Evolutionary conservation across 2,113 vertebrate species (phyloP).

Genomic region (Poicephalus meyeri): DNA sequence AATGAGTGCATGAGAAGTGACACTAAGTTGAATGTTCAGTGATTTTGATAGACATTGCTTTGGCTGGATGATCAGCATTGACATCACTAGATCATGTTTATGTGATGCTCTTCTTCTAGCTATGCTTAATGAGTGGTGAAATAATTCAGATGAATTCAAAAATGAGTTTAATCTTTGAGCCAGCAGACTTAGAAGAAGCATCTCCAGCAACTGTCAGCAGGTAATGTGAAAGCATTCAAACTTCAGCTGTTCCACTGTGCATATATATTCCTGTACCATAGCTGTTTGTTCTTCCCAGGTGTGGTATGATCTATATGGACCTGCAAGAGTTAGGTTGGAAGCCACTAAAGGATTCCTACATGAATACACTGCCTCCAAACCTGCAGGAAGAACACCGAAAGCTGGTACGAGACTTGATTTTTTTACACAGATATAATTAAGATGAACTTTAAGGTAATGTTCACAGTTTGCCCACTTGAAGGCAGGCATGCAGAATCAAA

Average conservation of each 20-base stretch:
- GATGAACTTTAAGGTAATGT: neutral
- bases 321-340: slow-evolving; percentile 89
- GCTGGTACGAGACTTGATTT: slow-evolving; percentile 74
- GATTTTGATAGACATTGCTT: slow-evolving; percentile 6
- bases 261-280: neutral
- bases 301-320: slow-evolving; percentile 98
- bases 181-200: slow-evolving; percentile 90
- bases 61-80: neutral
- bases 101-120: slow-evolving; percentile 68
- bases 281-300: slow-evolving; percentile 72
- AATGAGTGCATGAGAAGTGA: neutral
- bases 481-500: neutral
- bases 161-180: slow-evolving; percentile 95
- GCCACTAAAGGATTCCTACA: slow-evolving; percentile 90
- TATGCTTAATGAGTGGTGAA: slow-evolving; percentile 95
- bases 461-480: neutral
- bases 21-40: neutral
- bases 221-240: slow-evolving; percentile 60
- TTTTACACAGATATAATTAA: neutral
- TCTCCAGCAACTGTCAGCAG: slow-evolving; percentile 95
- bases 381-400: slow-evolving; percentile 78
- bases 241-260: neutral
- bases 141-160: slow-evolving; percentile 95
- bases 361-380: slow-evolving; percentile 81
- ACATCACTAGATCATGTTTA: neutral